A percentile compares a stretch with the other conserved stretches of the same genome.
Conservation (phyloP, 1,140 invertebrate species). For the Conus ventricosus region DNA sequence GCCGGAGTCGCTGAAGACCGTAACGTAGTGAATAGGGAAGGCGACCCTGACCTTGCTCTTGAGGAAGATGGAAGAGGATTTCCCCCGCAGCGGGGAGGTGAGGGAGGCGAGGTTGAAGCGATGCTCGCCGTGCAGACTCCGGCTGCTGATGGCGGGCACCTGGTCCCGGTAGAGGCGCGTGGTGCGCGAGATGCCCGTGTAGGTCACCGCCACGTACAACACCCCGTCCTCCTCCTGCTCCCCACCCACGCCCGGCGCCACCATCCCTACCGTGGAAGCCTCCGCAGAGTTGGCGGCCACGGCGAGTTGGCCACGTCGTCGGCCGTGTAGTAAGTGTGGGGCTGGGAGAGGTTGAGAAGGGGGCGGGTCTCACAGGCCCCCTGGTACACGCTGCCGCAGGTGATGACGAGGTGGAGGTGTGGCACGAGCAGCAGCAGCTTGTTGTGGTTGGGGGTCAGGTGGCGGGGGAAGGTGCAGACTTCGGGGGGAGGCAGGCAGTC, state of each 20-base stretch:
- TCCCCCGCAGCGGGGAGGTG: slow-evolving; percentile 49
- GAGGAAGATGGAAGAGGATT: slow-evolving; percentile 56
- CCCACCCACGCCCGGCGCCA: slow-evolving; percentile 84
- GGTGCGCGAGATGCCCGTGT: slow-evolving; percentile 49
- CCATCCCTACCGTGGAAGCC: slow-evolving; percentile 96
- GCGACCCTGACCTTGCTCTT: slow-evolving; percentile 50
- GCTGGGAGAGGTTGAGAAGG: slow-evolving; percentile 90
- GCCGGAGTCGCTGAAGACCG: slow-evolving; percentile 94
- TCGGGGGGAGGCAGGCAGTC: slow-evolving; percentile 40
- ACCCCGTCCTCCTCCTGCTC: slow-evolving; percentile 35
- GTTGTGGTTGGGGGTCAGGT: slow-evolving; percentile 91
- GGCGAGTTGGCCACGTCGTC: slow-evolving; percentile 80
- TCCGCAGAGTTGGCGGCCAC: slow-evolving; percentile 96
- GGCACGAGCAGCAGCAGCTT: slow-evolving; percentile 95
- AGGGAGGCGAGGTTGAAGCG: slow-evolving; percentile 52
- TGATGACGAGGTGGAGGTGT: slow-evolving; percentile 89
- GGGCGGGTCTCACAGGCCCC: slow-evolving; percentile 92
- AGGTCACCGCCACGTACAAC: slow-evolving; percentile 61
- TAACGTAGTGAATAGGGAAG: slow-evolving; percentile 89
- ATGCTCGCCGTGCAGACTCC: slow-evolving; percentile 50
- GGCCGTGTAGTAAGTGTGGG: slow-evolving; percentile 86
- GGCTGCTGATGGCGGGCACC: slow-evolving; percentile 55
- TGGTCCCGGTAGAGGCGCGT: slow-evolving; percentile 44
- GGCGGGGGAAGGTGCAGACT: slow-evolving; percentile 61
- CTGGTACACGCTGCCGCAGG: slow-evolving; percentile 91